Conservation (phyloP, 2,797 vertebrate genomes). For the Iguana delicatissima region DNA sequence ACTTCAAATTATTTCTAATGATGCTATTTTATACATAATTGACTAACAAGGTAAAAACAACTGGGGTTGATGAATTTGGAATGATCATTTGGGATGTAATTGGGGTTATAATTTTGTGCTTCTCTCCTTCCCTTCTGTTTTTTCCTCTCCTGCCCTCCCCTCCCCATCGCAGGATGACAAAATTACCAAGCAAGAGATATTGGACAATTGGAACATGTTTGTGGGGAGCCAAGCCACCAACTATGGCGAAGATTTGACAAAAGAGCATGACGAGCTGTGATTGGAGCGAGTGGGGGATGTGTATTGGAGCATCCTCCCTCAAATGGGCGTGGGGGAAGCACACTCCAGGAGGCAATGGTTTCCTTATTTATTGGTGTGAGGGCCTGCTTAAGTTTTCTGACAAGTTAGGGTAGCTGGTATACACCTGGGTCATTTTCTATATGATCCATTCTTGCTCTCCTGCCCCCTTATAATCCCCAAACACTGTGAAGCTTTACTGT, state of each 20-base stretch:
- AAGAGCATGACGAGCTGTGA: constrained; percentile 91
- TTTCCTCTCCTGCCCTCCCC: background rate
- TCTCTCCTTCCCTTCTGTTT: constrained; percentile 18
- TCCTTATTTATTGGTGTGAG: constrained; percentile 33
- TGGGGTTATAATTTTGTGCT: constrained; percentile 33
- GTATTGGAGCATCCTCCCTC: constrained; percentile 12
- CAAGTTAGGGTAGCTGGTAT: background rate
- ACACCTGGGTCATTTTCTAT: background rate
- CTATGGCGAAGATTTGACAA: constrained; percentile 93
- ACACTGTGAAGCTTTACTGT: constrained; percentile 18
- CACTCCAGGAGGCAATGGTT: background rate
- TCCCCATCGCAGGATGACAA: constrained; percentile 83
- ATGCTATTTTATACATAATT: background rate
- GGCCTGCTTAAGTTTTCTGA: constrained; percentile 25
- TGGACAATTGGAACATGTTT: constrained; percentile 96
- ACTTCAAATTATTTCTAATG: background rate
- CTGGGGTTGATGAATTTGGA: constrained; percentile 46
- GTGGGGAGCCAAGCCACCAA: constrained; percentile 95
- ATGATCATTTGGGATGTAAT: background rate
- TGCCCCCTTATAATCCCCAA: background rate
- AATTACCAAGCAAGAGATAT: constrained; percentile 90
- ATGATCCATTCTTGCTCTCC: background rate
- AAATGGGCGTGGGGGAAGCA: constrained; percentile 17
- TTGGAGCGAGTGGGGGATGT: background rate
- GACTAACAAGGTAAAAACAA: constrained; percentile 2